phyloP scores from a whole-genome alignment of 2,888 invertebrate species.

The Macaria liturata region DNA sequence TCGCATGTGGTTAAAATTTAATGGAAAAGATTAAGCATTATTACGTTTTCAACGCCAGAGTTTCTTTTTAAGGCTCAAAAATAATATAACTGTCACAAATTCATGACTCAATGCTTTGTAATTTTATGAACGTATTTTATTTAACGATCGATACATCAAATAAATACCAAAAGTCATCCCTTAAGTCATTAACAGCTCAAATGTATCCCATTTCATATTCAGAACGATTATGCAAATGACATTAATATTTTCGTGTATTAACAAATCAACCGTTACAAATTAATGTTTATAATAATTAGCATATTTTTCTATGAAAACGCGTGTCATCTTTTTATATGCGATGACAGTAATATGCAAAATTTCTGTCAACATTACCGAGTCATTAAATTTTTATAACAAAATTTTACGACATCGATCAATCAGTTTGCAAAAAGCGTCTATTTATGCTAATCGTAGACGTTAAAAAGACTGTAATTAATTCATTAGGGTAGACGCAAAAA shows the following conservation, averaged over 20 bases:
- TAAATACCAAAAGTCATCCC: constrained; percentile 72
- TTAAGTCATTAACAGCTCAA: constrained; percentile 51
- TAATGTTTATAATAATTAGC: constrained; percentile 78
- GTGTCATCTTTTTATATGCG: constrained; percentile 58
- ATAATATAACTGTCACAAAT: constrained; percentile 25
- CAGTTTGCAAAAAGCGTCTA: constrained; percentile 51
- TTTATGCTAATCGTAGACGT: constrained; percentile 65
- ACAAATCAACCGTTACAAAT: constrained; percentile 83
- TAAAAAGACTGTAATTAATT: constrained; percentile 61
- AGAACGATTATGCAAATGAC: constrained; percentile 73
- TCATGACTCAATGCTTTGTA: constrained; percentile 37
- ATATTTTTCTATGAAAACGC: constrained; percentile 72
- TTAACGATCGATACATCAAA: constrained; percentile 71
- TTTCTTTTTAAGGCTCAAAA: background rate
- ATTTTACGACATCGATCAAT: constrained; percentile 75
- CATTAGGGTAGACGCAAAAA: constrained; percentile 54
- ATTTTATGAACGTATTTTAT: constrained; percentile 51
- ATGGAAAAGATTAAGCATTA: constrained; percentile 35
- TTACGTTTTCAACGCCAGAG: constrained; percentile 17
- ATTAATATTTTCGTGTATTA: constrained; percentile 67
- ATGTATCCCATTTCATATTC: constrained; percentile 41
- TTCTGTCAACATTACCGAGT: constrained; percentile 53
- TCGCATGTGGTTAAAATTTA: constrained; percentile 30
- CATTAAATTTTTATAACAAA: constrained; percentile 59
- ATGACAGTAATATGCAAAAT: constrained; percentile 51